Percentiles rank a stretch among this genome's conserved stretches.
Conservation (phyloP, 1,140 invertebrate species). For the Zophobas morio region DNA sequence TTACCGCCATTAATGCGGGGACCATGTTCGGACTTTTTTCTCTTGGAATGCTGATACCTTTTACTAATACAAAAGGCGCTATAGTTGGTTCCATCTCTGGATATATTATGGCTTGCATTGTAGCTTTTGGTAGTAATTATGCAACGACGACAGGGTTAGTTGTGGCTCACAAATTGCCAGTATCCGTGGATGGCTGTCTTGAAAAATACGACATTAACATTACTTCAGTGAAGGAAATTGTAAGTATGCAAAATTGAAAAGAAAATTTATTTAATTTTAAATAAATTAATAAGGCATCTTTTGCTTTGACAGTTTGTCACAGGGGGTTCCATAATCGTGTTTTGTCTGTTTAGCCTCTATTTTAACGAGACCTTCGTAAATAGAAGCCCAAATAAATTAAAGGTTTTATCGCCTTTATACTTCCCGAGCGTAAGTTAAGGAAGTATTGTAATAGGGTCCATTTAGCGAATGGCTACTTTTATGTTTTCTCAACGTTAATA, state of each 20-base stretch:
- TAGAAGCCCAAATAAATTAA: no score
- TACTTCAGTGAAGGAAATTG: constrained; percentile 13
- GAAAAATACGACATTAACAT: constrained; percentile 54
- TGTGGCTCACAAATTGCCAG: constrained; percentile 67
- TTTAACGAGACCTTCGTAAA: no score
- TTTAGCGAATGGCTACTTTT: no score
- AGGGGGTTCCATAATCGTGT: no score
- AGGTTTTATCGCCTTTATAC: no score
- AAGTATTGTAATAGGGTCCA: no score
- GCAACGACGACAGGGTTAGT: constrained; percentile 66
- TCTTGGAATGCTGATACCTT: constrained; percentile 88
- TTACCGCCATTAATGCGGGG: constrained; percentile 87
- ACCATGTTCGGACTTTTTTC: constrained; percentile 89
- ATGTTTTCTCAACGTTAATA: no score
- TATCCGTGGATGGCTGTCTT: constrained; percentile 66
- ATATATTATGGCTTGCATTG: constrained; percentile 71
- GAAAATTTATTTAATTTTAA: no score
- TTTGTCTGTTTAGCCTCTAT: no score
- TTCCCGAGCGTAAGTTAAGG: no score
- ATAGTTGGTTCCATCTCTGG: constrained; percentile 73
- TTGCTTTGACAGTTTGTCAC: no score
- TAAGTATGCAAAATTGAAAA: not conserved
- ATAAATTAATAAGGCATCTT: no score
- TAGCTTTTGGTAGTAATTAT: constrained; percentile 72
- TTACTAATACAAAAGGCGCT: constrained; percentile 81